phyloP scores from a whole-genome alignment of 2,888 invertebrate genomes.

The Cerastis rubricosa region DNA sequence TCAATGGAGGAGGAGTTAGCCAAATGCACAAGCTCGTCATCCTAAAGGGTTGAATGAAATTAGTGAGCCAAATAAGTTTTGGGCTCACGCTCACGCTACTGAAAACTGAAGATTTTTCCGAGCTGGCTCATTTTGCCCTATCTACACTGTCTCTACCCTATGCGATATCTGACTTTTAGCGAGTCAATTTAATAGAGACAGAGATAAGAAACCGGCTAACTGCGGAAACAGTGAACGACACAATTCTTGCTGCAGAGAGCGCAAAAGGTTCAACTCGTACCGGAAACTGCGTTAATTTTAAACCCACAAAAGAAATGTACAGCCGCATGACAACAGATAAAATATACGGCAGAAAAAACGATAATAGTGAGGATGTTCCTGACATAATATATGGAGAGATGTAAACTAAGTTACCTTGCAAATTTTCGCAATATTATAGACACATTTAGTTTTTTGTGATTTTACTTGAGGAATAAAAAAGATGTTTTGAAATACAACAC shows the following conservation, averaged over 20 bases:
- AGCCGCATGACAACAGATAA: constrained; percentile 3
- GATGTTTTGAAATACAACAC: background rate
- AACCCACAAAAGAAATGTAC: constrained; percentile 1
- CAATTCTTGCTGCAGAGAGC: background rate
- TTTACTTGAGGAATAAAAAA: background rate
- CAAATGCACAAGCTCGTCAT: constrained; percentile 27
- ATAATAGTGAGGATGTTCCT: constrained; percentile 9
- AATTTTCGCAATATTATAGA: background rate
- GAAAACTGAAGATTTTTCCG: too few species aligned
- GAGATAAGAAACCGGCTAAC: too few species aligned
- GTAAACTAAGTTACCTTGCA: background rate
- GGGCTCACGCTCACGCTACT: too few species aligned
- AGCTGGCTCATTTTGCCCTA: too few species aligned
- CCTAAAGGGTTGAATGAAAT: constrained; percentile 43
- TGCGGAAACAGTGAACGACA: too few species aligned
- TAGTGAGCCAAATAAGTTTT: too few species aligned
- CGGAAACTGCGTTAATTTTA: constrained; percentile 9
- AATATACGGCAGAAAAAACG: constrained; percentile 10
- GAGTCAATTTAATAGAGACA: too few species aligned
- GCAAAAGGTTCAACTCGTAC: too few species aligned
- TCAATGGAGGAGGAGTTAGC: constrained; percentile 20
- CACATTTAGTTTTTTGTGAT: background rate
- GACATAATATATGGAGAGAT: constrained; percentile 1
- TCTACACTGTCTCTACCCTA: too few species aligned
- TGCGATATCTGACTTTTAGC: too few species aligned